Evolutionary conservation across 1,140 invertebrate species (phyloP).

Genomic region (Pygmarrhopalites habei): DNA sequence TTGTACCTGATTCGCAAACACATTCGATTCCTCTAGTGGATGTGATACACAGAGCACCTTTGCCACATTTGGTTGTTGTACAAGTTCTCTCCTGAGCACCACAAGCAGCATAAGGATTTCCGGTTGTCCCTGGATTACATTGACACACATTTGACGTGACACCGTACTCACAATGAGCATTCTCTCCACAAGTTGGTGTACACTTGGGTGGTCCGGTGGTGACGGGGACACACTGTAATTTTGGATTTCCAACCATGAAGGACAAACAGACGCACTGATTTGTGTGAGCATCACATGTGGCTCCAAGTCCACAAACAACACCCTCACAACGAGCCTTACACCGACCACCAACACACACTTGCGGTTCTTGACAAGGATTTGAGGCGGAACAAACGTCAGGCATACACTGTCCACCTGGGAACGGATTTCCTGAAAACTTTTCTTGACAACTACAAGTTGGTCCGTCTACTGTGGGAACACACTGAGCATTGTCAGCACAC

Average conservation of each 20-base stretch:
- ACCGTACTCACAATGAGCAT: constrained; percentile 79
- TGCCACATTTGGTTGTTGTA: constrained; percentile 62
- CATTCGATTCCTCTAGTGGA: constrained; percentile 67
- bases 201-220: constrained; percentile 69
- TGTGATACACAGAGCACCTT: constrained; percentile 67
- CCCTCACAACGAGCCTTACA: constrained; percentile 79
- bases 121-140: constrained; percentile 71
- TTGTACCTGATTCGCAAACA: constrained; percentile 43
- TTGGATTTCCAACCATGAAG: constrained; percentile 80
- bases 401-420: constrained; percentile 73
- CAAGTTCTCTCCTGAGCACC: constrained; percentile 62
- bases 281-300: constrained; percentile 66
- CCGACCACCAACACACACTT: constrained; percentile 71
- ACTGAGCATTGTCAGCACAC: constrained; percentile 74
- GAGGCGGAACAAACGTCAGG: constrained; percentile 69
- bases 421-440: constrained; percentile 79
- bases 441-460: constrained; percentile 80
- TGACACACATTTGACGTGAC: constrained; percentile 61
- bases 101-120: constrained; percentile 81
- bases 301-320: constrained; percentile 71
- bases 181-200: constrained; percentile 65
- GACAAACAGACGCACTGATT: constrained; percentile 79
- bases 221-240: constrained; percentile 79
- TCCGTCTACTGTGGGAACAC: constrained; percentile 73
- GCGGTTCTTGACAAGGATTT: constrained; percentile 65